These are phyloP conservation scores for Anthopleura xanthogrammica DNA, from an alignment of 92 coral and sea anemone species.

Conservation along the genomic window DNA sequence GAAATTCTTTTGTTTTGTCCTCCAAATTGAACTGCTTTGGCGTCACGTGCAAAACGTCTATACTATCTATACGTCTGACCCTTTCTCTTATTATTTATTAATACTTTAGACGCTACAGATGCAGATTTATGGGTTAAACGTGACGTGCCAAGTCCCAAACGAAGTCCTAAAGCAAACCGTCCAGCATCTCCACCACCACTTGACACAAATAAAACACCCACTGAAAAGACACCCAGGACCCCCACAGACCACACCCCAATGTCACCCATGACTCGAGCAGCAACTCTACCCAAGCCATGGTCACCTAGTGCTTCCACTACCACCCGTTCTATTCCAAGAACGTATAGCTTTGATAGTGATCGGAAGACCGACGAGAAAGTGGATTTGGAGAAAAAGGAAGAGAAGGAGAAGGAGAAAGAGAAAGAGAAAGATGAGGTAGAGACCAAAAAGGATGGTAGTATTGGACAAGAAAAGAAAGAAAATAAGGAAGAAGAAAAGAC, in stretches of 20 bases:
- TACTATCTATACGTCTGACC: too few relatives aligned
- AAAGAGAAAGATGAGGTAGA: constrained; percentile 10
- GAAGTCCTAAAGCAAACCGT: constrained; percentile 32
- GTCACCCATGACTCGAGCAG: constrained; percentile 55
- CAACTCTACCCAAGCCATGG: constrained; percentile 86
- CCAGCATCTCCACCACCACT: constrained; percentile 18
- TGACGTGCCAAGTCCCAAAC: constrained; percentile 41
- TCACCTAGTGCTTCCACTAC: constrained; percentile 54
- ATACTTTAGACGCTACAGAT: constrained; percentile 17
- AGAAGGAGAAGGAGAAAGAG: neutral
- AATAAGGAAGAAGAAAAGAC: neutral
- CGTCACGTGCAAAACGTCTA: too few relatives aligned
- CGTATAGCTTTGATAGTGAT: constrained; percentile 62
- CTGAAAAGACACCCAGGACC: constrained; percentile 17
- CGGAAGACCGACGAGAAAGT: constrained; percentile 11
- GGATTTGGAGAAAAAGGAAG: neutral
- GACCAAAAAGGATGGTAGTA: constrained; percentile 17
- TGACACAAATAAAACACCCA: constrained; percentile 3
- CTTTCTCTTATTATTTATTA: too few relatives aligned
- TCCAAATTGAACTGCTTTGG: too few relatives aligned
- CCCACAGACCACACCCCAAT: constrained; percentile 27
- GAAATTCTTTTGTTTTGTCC: too few relatives aligned
- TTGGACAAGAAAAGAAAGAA: constrained; percentile 31
- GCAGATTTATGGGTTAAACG: constrained; percentile 67
- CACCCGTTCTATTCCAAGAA: constrained; percentile 51